phyloP scores from a whole-genome alignment of 2,113 vertebrate genomes.

The Carlito syrichta region DNA sequence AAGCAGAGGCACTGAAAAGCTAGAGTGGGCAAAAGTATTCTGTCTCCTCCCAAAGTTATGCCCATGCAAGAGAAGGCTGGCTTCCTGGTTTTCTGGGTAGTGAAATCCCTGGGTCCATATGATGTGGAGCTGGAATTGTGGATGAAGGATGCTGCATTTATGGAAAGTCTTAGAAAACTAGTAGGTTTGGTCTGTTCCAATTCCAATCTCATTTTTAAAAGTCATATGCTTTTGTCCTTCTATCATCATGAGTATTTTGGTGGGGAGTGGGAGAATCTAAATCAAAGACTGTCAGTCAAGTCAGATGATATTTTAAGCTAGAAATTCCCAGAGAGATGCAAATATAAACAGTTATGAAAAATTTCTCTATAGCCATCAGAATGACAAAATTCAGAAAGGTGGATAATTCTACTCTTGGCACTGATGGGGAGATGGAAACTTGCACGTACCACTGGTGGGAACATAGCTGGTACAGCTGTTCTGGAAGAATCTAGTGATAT shows the following conservation, averaged over 20 bases:
- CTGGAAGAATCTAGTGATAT: neutral
- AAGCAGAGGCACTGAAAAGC: neutral
- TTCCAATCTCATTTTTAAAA: neutral
- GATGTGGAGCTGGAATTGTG: neutral
- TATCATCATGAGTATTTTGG: neutral
- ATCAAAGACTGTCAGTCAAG: conserved; percentile 36
- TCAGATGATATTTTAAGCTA: neutral
- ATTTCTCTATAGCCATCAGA: neutral
- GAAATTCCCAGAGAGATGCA: conserved; percentile 31
- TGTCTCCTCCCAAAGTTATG: neutral
- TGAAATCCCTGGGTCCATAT: fast-evolving
- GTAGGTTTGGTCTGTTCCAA: neutral
- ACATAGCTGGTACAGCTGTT: neutral
- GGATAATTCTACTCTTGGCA: no score
- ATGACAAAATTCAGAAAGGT: neutral
- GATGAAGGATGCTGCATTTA: neutral
- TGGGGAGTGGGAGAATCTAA: neutral
- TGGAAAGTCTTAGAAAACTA: neutral
- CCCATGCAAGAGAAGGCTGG: neutral
- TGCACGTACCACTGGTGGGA: neutral
- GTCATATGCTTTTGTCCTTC: neutral
- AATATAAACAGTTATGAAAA: neutral
- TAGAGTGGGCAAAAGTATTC: neutral
- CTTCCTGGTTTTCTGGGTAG: neutral
- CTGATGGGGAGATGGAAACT: neutral